Percentiles rank a stretch among this genome's conserved stretches.
These are phyloP conservation scores for Cairina moschata DNA, from an alignment of 2,113 vertebrate species.

Conservation along the genomic window DNA sequence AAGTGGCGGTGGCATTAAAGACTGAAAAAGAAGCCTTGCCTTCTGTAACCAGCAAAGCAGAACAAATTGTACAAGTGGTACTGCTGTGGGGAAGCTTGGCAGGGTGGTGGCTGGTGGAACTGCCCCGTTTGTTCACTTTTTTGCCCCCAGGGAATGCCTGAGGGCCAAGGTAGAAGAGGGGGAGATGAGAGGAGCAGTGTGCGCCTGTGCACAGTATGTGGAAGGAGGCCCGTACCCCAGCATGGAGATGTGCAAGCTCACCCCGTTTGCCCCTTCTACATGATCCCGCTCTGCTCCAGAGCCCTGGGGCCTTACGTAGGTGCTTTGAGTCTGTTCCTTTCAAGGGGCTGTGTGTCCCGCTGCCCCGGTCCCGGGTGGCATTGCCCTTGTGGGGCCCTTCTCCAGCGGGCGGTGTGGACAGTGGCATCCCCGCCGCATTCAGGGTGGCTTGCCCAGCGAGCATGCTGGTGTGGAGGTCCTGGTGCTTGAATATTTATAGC, in stretches of 20 bases:
- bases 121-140: rapidly evolving
- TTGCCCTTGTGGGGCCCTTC: too few species aligned
- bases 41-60: neutral
- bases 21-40: neutral
- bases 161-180: neutral
- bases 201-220: neutral
- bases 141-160: neutral
- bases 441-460: neutral
- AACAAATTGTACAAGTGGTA: neutral
- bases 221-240: too few species aligned
- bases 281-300: neutral
- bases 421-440: rapidly evolving
- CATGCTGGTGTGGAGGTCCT: neutral
- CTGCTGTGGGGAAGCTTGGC: rapidly evolving
- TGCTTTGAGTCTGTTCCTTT: neutral
- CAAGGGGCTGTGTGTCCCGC: rapidly evolving
- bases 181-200: neutral
- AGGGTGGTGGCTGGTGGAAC: neutral
- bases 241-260: neutral
- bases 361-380: too few species aligned
- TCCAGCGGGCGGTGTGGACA: too few species aligned
- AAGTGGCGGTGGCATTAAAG: neutral
- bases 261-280: too few species aligned
- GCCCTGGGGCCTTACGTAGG: neutral
- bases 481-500: neutral